phyloP scores from a whole-genome alignment of 2,113 vertebrate species.

The Nematolebias whitei region DNA sequence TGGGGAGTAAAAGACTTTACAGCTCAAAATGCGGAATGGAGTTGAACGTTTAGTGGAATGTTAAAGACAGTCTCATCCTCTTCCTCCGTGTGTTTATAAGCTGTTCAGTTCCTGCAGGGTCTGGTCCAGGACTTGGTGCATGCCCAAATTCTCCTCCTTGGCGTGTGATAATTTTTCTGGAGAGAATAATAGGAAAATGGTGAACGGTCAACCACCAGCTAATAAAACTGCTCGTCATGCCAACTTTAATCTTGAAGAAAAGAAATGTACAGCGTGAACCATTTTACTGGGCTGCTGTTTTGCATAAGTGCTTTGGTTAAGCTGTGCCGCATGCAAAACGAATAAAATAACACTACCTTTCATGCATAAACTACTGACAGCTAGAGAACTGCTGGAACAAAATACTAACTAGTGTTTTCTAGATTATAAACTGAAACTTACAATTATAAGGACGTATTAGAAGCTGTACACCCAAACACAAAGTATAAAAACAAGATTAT shows the following conservation, averaged over 20 bases:
- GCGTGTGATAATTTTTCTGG: constrained; percentile 90
- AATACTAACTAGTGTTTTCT: background rate
- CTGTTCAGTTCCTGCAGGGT: constrained; percentile 94
- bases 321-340: constrained; percentile 69
- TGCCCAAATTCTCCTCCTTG: constrained; percentile 91
- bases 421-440: background rate
- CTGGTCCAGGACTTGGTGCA: constrained; percentile 95
- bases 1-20: constrained; percentile 64
- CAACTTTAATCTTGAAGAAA: background rate
- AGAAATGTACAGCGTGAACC: background rate
- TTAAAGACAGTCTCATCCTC: constrained; percentile 63
- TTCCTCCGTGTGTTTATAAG: constrained; percentile 82
- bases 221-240: constrained; percentile 10
- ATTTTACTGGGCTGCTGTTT: constrained; percentile 52
- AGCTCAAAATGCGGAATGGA: constrained; percentile 72
- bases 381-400: constrained; percentile 27
- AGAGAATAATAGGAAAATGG: constrained; percentile 27
- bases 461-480: no score
- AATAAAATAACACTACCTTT: constrained; percentile 37
- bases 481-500: no score
- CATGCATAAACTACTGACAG: constrained; percentile 50
- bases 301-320: constrained; percentile 57
- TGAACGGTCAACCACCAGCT: constrained; percentile 24
- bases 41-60: constrained; percentile 75
- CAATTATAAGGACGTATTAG: no score